These are phyloP conservation scores for Torymus texanus DNA, from an alignment of 2,888 invertebrate genomes.

Conservation along the genomic window DNA sequence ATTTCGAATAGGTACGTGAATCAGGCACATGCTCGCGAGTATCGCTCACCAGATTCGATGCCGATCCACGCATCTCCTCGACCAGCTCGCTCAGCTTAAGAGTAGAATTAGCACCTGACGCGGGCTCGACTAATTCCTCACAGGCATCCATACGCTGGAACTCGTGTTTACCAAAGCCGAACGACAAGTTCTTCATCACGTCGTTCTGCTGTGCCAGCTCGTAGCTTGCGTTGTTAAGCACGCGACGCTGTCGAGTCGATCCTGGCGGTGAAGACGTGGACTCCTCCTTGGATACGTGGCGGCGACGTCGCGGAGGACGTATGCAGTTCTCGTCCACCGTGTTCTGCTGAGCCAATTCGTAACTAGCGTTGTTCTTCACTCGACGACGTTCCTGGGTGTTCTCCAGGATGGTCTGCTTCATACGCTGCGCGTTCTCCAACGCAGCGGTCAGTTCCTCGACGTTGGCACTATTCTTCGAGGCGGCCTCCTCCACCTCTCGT, in stretches of 20 bases:
- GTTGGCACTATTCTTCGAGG: conserved; percentile 53
- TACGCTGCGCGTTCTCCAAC: conserved; percentile 58
- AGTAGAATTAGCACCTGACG: conserved; percentile 56
- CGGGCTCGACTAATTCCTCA: conserved; percentile 67
- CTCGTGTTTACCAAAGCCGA: conserved; percentile 50
- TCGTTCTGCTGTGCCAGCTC: conserved; percentile 72
- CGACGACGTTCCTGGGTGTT: conserved; percentile 54
- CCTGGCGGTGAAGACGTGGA: background rate
- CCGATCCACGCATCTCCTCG: conserved; percentile 62
- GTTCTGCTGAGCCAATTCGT: conserved; percentile 71
- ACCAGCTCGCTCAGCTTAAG: conserved; percentile 62
- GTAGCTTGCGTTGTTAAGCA: conserved; percentile 73
- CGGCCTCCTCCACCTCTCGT: conserved; percentile 66
- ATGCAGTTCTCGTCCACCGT: conserved; percentile 63
- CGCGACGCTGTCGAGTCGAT: conserved; percentile 54
- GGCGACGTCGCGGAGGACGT: background rate
- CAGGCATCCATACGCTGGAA: conserved; percentile 70
- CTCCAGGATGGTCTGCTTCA: conserved; percentile 46
- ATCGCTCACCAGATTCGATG: conserved; percentile 58
- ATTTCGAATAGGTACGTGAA: conserved; percentile 60
- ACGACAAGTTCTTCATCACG: conserved; percentile 65
- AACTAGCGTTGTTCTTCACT: conserved; percentile 71
- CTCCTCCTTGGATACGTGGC: too few relatives aligned
- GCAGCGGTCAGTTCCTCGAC: conserved; percentile 52
- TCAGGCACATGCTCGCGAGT: conserved; percentile 32